phyloP scores from a whole-genome alignment of 2,888 invertebrate species.

The Tiliacea citrago region DNA sequence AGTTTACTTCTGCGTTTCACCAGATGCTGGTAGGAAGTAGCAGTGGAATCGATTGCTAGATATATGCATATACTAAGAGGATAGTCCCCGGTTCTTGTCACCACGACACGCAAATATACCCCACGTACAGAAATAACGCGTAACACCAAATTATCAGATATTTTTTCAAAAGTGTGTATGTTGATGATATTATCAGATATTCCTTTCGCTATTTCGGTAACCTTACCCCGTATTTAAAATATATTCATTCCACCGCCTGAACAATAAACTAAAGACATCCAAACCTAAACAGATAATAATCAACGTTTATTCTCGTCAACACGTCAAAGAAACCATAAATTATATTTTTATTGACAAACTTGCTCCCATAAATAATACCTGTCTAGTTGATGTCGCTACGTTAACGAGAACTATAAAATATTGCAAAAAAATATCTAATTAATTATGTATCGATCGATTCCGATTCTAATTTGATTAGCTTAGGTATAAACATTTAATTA shows the following conservation, averaged over 20 bases:
- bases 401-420: conserved; percentile 42
- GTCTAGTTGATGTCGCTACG: conserved; percentile 42
- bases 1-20: not conserved
- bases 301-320: conserved; percentile 48
- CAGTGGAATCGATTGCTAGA: not conserved
- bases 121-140: not conserved
- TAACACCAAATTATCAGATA: not conserved
- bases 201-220: not conserved
- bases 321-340: conserved; percentile 61
- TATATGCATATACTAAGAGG: accelerated
- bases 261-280: conserved; percentile 35
- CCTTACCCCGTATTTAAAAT: not conserved
- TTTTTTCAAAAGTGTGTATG: not conserved
- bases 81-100: not conserved
- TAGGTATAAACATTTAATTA: conserved; percentile 33
- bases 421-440: conserved; percentile 43
- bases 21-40: not conserved
- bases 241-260: not conserved
- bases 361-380: conserved; percentile 53
- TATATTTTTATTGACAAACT: conserved; percentile 60
- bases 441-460: conserved; percentile 43
- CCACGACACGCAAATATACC: not conserved
- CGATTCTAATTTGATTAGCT: conserved; percentile 51
- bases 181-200: conserved; percentile 6
- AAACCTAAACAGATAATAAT: conserved; percentile 43